Conservation (phyloP, 1,140 invertebrate genomes). For the Vollenhovia emeryi region DNA sequence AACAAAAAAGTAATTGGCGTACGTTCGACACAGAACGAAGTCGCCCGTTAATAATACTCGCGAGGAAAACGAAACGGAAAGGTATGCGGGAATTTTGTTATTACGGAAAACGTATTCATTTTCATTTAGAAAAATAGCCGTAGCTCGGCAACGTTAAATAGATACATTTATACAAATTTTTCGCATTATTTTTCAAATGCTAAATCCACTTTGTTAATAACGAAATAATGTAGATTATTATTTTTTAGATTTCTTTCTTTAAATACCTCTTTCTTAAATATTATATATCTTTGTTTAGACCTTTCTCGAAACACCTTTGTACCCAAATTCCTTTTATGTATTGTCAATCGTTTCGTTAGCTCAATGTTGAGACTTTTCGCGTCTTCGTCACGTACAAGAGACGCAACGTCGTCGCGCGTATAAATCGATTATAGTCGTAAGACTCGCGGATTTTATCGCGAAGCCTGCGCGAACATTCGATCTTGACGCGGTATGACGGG, state of each 20-base stretch:
- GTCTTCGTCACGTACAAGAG: neutral
- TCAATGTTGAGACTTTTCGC: neutral
- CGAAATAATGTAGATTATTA: neutral
- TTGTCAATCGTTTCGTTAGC: neutral
- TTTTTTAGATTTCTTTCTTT: neutral
- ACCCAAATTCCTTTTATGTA: neutral
- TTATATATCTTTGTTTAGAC: neutral
- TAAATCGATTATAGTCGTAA: constrained; percentile 42
- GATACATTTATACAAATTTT: neutral
- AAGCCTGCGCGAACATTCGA: constrained; percentile 51
- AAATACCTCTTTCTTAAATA: no score
- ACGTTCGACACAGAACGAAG: neutral
- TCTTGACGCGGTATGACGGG: constrained; percentile 77
- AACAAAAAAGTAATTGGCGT: neutral
- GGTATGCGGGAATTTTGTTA: neutral
- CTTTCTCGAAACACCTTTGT: neutral
- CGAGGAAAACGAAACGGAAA: neutral
- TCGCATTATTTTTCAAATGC: neutral
- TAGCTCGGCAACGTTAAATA: neutral
- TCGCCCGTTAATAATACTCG: neutral
- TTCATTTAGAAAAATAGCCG: neutral
- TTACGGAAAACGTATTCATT: neutral
- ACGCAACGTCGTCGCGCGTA: constrained; percentile 37
- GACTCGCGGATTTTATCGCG: constrained; percentile 63
- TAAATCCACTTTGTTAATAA: neutral